phyloP scores from a whole-genome alignment of 2,797 vertebrate species.

The Cyclura pinguis region DNA sequence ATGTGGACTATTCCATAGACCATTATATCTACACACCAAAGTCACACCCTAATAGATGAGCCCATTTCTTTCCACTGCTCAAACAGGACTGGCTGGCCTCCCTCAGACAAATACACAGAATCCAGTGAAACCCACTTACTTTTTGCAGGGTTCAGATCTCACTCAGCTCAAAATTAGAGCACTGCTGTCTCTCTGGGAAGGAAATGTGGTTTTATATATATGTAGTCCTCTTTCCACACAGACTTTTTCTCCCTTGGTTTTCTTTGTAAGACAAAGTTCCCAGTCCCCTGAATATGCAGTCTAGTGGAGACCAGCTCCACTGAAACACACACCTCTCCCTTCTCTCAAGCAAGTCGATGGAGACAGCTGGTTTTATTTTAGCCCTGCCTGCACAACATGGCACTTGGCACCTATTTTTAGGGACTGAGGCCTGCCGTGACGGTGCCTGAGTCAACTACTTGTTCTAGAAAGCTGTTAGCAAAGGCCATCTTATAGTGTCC shows the following conservation, averaged over 20 bases:
- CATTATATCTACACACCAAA: neutral
- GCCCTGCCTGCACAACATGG: slow-evolving; percentile 77
- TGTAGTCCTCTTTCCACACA: slow-evolving; percentile 43
- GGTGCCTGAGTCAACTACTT: slow-evolving; percentile 75
- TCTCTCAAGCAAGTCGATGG: slow-evolving; percentile 80
- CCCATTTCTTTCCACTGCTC: neutral
- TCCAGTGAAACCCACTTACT: slow-evolving; percentile 42
- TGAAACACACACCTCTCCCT: slow-evolving; percentile 75
- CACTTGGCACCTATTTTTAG: slow-evolving; percentile 83
- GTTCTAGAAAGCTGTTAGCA: slow-evolving; percentile 78
- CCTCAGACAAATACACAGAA: neutral
- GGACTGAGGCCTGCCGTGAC: slow-evolving; percentile 81
- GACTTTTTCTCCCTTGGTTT: slow-evolving; percentile 45
- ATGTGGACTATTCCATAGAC: neutral
- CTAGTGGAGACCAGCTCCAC: slow-evolving; percentile 91
- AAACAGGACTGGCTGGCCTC: neutral
- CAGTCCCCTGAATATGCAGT: slow-evolving; percentile 70
- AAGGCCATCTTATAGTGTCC: slow-evolving; percentile 57
- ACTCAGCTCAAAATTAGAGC: slow-evolving; percentile 21
- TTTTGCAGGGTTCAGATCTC: slow-evolving; percentile 48
- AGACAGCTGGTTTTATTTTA: slow-evolving; percentile 92
- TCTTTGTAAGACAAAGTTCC: slow-evolving; percentile 65
- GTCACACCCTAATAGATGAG: slow-evolving; percentile 15
- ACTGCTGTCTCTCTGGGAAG: slow-evolving; percentile 34
- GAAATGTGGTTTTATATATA: slow-evolving; percentile 8